Percentiles rank a stretch among this genome's conserved stretches.
phyloP scores from a whole-genome alignment of 2,797 vertebrate species.

The Amphiprion clarkii region DNA sequence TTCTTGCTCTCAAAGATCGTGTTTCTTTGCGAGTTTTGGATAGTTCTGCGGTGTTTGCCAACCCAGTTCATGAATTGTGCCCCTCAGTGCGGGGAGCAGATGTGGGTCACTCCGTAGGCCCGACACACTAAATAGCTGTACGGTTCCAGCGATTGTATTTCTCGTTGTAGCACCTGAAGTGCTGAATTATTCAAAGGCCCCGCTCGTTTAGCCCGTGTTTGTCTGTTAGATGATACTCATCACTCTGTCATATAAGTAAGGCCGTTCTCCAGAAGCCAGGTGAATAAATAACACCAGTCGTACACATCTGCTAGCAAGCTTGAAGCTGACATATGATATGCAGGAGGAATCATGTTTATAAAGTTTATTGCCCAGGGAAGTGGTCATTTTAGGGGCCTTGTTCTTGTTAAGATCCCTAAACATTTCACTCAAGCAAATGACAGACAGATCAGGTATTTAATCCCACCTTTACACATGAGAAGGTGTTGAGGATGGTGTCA shows the following conservation, averaged over 20 bases:
- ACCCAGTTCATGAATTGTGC: neutral
- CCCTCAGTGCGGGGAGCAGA: conserved; percentile 24
- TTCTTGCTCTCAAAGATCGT: fast-evolving
- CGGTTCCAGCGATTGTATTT: conserved; percentile 78
- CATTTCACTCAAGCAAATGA: neutral
- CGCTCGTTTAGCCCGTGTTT: conserved; percentile 71
- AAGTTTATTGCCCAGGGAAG: neutral
- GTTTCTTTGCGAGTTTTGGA: neutral
- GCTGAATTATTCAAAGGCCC: conserved; percentile 80
- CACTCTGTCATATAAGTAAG: conserved; percentile 54
- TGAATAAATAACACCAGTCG: conserved; percentile 14
- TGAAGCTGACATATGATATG: conserved; percentile 29
- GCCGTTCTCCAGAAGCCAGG: conserved; percentile 18
- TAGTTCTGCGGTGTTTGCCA: neutral
- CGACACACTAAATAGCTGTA: conserved; percentile 46
- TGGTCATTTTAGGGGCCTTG: neutral
- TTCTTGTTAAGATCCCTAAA: neutral
- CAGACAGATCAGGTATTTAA: neutral
- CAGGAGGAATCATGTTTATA: neutral
- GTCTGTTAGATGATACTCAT: conserved; percentile 75
- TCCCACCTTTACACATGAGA: neutral
- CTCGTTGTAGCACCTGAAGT: conserved; percentile 69
- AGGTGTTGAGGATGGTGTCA: neutral
- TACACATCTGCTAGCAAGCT: conserved; percentile 12
- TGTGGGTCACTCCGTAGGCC: conserved; percentile 71